Base-by-base conservation (phyloP, 23 tunicate genomes). In the Halocynthia roretzi region DNA sequence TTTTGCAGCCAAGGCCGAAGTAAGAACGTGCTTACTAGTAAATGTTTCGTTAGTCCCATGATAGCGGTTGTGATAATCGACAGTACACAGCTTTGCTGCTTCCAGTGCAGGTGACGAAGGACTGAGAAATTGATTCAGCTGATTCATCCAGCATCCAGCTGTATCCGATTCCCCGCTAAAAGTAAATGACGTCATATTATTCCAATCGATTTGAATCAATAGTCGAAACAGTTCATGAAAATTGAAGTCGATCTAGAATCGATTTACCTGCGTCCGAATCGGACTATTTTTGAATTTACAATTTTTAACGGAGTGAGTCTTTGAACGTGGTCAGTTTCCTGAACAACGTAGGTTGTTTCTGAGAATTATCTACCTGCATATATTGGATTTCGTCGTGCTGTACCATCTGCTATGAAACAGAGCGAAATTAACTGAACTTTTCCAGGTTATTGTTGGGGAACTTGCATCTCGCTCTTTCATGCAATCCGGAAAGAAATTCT, bases 331-430 rank as follows among this genome's bases (percentile, higher is more conserved):
- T 9, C 71, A 11, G 71, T 11, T 67, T 67, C 17, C 17, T 9
- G 17, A 14, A 20, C 12, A 11, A 70, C 17, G 31, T n/a, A n/a
- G 12, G 21, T 67, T 20, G 10, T 11, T 9, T 11, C 12, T 20
- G 12, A 20, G 17, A n/a, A 9, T 11, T 19, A 49, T 53, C 8
- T 51, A 70, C 54, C 31, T 20, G 75, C 75, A 70, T 18, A 70
- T 73, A 53, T 62, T 73, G 7, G 53, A 7, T 62, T 73, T 73
- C 62, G 54, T 62, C 55, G 11, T 51, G 7, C 54, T 44, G 54
- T 73, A 73, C 78, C 78, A 73, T 7, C 57, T 21, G 54, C 78
- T 73, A 52, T 73, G 78, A 73, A 49, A 73, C 14, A 73, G 19
- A 15, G 54, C 62, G 23, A 49, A 73, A 53, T 53, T 73, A 52